Evolutionary conservation across 1,140 invertebrate genomes (phyloP).

Genomic region (Melipona quadrifasciata): DNA sequence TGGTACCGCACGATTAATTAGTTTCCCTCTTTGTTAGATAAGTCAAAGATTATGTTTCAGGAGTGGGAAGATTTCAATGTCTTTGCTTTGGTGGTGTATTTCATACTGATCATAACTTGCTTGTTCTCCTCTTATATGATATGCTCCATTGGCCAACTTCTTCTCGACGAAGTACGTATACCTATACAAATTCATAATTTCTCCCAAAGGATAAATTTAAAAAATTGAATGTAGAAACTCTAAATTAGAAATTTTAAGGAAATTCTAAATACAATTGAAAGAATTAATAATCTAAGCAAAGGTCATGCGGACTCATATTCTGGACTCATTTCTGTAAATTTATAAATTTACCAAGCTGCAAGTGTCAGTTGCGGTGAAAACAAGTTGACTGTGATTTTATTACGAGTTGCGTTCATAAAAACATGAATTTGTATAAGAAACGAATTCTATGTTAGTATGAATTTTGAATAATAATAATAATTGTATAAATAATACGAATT

Average conservation of each 20-base stretch:
- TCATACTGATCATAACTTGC: conserved; percentile 51
- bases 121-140: conserved; percentile 55
- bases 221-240: not conserved
- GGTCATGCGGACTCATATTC: too few relatives aligned
- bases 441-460: too few relatives aligned
- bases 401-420: not conserved
- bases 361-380: too few relatives aligned
- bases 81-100: conserved; percentile 5
- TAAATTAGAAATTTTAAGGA: too few relatives aligned
- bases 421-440: not conserved
- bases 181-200: not conserved
- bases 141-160: conserved; percentile 64
- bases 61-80: conserved; percentile 54
- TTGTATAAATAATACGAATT: not conserved
- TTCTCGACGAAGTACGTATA: conserved; percentile 59
- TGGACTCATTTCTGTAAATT: too few relatives aligned
- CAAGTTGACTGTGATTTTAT: too few relatives aligned
- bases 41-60: conserved; percentile 51
- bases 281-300: too few relatives aligned
- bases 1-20: conserved; percentile 22
- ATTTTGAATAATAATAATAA: not conserved
- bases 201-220: not conserved
- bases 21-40: too few relatives aligned
- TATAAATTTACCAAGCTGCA: too few relatives aligned
- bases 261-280: too few relatives aligned